Evolutionary conservation across 2,888 invertebrate species (phyloP).

Genomic region (Amphiduros pacificus): DNA sequence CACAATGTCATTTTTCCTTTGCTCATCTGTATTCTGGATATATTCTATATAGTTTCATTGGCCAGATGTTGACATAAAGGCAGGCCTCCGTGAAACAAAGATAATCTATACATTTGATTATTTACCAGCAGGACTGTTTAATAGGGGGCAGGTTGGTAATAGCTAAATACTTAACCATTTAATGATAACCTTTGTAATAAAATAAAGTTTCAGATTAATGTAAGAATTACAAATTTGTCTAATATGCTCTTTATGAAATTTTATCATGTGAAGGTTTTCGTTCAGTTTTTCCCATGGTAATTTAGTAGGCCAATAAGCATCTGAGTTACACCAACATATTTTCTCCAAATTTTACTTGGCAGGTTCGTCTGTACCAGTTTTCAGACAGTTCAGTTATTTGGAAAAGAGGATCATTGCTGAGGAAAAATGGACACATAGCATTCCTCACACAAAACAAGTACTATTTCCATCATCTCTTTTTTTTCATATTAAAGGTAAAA

Average conservation of each 20-base stretch:
- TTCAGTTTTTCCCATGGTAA: not conserved
- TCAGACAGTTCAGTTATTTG: conserved; percentile 53
- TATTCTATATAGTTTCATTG: conserved; percentile 50
- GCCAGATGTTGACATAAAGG: conserved; percentile 35
- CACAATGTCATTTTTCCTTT: conserved; percentile 5
- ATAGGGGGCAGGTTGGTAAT: conserved; percentile 51
- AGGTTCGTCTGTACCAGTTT: conserved; percentile 55
- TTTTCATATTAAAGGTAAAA: not conserved
- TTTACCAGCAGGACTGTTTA: conserved; percentile 57
- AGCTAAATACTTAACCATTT: too few species aligned
- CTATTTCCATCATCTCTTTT: not conserved
- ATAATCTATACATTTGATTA: conserved; percentile 57
- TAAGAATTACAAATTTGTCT: too few species aligned
- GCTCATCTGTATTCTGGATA: conserved; percentile 3
- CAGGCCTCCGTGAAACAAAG: conserved; percentile 28
- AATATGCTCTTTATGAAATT: too few species aligned
- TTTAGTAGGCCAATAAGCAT: too few species aligned
- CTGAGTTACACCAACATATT: too few species aligned
- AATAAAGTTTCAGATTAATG: too few species aligned
- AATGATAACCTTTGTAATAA: too few species aligned
- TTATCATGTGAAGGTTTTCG: too few species aligned
- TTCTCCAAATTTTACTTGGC: conserved; percentile 13
- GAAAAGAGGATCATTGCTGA: conserved; percentile 55
- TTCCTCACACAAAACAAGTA: conserved; percentile 47
- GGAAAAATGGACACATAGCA: conserved; percentile 55